Evolutionary conservation across 1,140 invertebrate genomes (phyloP), one percentile per base, ranked within the genome.

Genomic region (Heliconius nattereri): DNA sequence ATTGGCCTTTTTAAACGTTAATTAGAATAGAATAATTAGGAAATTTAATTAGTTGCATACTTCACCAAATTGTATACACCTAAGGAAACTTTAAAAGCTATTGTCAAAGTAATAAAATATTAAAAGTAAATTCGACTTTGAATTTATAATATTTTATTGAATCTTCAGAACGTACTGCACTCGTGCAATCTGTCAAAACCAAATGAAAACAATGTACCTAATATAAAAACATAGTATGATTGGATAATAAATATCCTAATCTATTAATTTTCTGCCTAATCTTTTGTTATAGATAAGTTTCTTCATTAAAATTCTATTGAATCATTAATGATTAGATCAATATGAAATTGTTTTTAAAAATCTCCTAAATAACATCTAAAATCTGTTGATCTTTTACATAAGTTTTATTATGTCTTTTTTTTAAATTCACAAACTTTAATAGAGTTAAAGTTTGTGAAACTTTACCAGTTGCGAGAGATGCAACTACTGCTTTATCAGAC

Each of bases 1-100:
- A 2, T 19, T 91, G 86, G 85, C 89, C 89, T 2, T 91, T 83
- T 79, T 90, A 85, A 88, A 54, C 19, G 35, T 26, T 26, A 29
- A 66, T 13, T 13, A 66, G 23, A n/a, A n/a, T n/a, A n/a, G n/a
- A n/a, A n/a, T n/a, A n/a, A n/a, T n/a, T n/a, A n/a, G n/a, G n/a
- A n/a, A n/a, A n/a, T n/a, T 26, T 26, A 29, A 66, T 13, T 13
- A 66, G 23, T n/a, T 66, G 6, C 32, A 1, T 35, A 13, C 60
- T 66, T 11, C 26, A 23, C 3, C 23, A 23, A 23, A 23, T 60
- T 23, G 1, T 23, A 26, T 23, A 26, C 20, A 2, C 29, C 29
- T 26, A 11, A 60, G 19, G 7, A 1, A 20, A 52, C 19, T 52
- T 7, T 20, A 19, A 52, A 52, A 52, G 20, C 7, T 2, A 20